These are phyloP conservation scores for Hozukius guyotensis DNA, from an alignment of 2,797 vertebrate species.

Conservation along the genomic window DNA sequence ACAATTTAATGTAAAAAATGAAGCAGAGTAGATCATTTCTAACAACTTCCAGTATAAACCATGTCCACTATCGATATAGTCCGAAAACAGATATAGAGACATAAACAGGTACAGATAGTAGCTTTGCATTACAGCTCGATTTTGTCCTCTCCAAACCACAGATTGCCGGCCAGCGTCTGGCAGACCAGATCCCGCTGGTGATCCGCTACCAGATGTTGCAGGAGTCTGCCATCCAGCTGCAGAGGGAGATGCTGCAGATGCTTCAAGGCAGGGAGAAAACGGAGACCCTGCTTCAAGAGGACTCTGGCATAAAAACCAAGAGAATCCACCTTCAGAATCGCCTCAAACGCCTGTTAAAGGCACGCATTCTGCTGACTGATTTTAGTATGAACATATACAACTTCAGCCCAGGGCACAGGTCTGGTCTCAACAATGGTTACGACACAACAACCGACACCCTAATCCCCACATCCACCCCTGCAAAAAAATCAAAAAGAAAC, in stretches of 20 bases:
- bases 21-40: neutral
- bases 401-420: neutral
- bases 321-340: neutral
- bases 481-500: neutral
- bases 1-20: neutral
- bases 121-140: neutral
- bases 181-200: constrained; percentile 85
- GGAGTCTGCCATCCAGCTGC: constrained; percentile 66
- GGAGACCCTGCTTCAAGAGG: constrained; percentile 38
- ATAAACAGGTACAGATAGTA: neutral
- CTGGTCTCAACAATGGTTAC: neutral
- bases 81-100: neutral
- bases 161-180: constrained; percentile 79
- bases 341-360: constrained; percentile 15
- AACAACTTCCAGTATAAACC: neutral
- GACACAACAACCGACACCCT: neutral
- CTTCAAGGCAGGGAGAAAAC: constrained; percentile 76
- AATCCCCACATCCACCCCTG: neutral
- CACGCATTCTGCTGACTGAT: constrained; percentile 18
- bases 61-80: neutral
- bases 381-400: constrained; percentile 44
- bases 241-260: constrained; percentile 75
- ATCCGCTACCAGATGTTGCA: constrained; percentile 81
- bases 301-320: neutral
- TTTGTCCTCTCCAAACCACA: constrained; percentile 38